Percentiles rank a stretch among this genome's conserved stretches.
Evolutionary conservation across 2,797 vertebrate genomes (phyloP).

Genomic region (Threskiornis aethiopicus): DNA sequence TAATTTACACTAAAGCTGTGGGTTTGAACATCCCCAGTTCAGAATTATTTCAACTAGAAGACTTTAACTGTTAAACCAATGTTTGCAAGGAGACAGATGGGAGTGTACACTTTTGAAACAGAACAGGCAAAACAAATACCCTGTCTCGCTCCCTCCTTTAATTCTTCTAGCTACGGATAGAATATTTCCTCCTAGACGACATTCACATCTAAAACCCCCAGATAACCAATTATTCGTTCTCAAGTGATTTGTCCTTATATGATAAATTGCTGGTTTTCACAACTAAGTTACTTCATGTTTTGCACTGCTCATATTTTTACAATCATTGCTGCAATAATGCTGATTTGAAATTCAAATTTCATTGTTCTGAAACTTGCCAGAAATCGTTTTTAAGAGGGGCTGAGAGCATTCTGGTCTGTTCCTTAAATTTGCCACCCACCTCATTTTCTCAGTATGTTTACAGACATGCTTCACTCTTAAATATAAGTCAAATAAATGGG

Average conservation of each 20-base stretch:
- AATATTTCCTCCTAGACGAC: neutral
- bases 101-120: neutral
- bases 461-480: neutral
- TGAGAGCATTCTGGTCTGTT: neutral
- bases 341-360: neutral
- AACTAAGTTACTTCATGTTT: neutral
- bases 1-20: neutral
- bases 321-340: neutral
- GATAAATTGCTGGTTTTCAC: neutral
- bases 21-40: neutral
- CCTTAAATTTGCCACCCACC: neutral
- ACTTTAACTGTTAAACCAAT: neutral
- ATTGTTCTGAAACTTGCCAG: neutral
- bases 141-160: neutral
- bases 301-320: neutral
- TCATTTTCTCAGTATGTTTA: neutral
- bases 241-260: neutral
- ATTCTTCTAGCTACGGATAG: neutral
- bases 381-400: neutral
- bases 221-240: neutral
- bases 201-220: neutral
- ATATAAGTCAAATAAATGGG: neutral
- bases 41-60: neutral
- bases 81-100: neutral
- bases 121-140: neutral